Conservation (phyloP, 2,888 invertebrate species). For the Eupithecia exiguata region DNA sequence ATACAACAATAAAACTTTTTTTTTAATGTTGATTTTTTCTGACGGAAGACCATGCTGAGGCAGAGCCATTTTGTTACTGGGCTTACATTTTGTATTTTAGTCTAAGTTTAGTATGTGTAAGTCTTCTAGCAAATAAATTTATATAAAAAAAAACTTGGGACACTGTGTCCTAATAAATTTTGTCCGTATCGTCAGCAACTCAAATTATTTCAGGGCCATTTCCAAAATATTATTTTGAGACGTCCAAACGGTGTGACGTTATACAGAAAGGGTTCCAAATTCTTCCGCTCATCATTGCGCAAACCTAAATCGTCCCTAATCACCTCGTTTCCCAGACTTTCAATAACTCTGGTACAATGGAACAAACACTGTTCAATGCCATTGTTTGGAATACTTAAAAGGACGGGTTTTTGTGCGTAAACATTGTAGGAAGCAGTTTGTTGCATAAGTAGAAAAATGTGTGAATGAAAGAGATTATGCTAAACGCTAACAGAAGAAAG, state of each 20-base stretch:
- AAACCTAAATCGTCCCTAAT: slow-evolving; percentile 33
- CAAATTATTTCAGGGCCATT: not conserved
- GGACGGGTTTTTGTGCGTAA: slow-evolving; percentile 28
- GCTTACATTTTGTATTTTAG: no score
- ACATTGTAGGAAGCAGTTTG: slow-evolving; percentile 24
- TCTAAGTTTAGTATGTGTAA: no score
- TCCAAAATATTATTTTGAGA: not conserved
- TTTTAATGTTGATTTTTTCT: no score
- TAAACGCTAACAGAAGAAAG: slow-evolving; percentile 1
- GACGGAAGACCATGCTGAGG: no score
- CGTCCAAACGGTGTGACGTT: not conserved
- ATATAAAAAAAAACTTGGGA: no score
- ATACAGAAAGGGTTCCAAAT: slow-evolving; percentile 2
- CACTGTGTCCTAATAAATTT: no score
- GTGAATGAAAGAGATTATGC: slow-evolving; percentile 11
- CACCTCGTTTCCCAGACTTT: slow-evolving; percentile 39
- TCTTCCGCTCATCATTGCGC: slow-evolving; percentile 13
- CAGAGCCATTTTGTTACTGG: no score
- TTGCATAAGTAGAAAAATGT: slow-evolving; percentile 23
- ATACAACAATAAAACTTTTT: no score
- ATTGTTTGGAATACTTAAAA: slow-evolving; percentile 33
- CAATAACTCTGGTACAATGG: slow-evolving; percentile 31
- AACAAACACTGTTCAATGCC: slow-evolving; percentile 31
- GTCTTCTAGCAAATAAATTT: no score
- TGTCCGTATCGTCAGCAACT: no score